Base-by-base conservation (phyloP, 1,140 invertebrate genomes). In the Pararge aegeria region DNA sequence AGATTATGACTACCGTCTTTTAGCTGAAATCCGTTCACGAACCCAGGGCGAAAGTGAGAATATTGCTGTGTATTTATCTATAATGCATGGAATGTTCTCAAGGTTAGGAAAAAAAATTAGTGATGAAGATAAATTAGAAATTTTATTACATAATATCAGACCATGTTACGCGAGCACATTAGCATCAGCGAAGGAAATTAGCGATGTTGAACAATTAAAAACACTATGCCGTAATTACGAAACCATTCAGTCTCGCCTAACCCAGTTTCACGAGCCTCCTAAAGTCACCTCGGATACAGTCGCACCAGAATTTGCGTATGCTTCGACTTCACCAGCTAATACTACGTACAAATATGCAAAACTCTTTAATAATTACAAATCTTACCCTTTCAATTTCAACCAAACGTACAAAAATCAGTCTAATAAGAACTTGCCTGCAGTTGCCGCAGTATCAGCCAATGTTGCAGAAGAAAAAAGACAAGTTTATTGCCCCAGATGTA, bases 271-370 rank as follows among this genome's bases (percentile, higher is more conserved):
- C 7, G 42, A 46, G 20, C 42, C 42, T 13, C 42, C 42, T 20
- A 20, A 46, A n/a, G 18, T 46, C n/a, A n/a, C n/a, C n/a, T n/a
- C n/a, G n/a, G n/a, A n/a, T n/a, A n/a, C n/a, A n/a, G n/a, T n/a
- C n/a, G 18, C 42, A 13, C 42, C 42, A 13, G 42, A 46, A 46
- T 46, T 46, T 19, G 42, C 42, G 1, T 46, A 46, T 9, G 7
- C 19, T 9, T 1, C 7, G 15, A 16, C 42, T 10, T 2, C 6
- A 10, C 5, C 16, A 20, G 2, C 42, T n/a, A n/a, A n/a, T n/a
- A n/a, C 16, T 20, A 20, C 5, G 20, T 7, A 20, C 10, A 7
- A 7, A 46, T 9, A 1, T 46, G 10, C 19, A 19, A 46, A 9
- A 46, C 16, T 20, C 24, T 10, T 18, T 1, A 46, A 13, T n/a